These are phyloP conservation scores for Hemicordylus capensis DNA, from an alignment of 2,113 vertebrate species.

Conservation along the genomic window DNA sequence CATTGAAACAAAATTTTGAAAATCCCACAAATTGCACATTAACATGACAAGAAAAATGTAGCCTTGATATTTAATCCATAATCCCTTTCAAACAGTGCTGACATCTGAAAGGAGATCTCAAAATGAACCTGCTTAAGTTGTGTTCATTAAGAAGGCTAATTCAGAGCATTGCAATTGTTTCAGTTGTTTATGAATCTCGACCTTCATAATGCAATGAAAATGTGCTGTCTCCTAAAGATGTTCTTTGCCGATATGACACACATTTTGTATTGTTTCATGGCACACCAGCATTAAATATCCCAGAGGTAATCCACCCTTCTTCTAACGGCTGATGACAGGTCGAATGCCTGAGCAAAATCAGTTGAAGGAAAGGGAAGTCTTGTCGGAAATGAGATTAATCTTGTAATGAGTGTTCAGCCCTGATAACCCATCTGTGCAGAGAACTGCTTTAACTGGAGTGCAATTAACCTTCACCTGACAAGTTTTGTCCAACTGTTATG, in stretches of 20 bases:
- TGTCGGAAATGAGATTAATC: conserved; percentile 91
- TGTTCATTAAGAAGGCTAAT: conserved; percentile 24
- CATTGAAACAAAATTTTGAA: background rate
- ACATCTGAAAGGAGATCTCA: accelerated
- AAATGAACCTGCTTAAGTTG: background rate
- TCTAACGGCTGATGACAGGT: conserved; percentile 82
- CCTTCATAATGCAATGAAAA: conserved; percentile 65
- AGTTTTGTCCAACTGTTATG: conserved; percentile 80
- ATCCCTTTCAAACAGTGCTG: background rate
- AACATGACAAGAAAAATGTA: background rate
- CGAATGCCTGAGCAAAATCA: conserved; percentile 84
- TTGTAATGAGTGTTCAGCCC: conserved; percentile 86
- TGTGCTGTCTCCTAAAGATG: conserved; percentile 77
- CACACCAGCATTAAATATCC: conserved; percentile 68
- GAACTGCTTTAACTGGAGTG: conserved; percentile 80
- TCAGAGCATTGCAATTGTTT: conserved; percentile 55
- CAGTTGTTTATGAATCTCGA: conserved; percentile 71
- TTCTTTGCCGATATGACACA: conserved; percentile 77
- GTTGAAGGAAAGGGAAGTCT: conserved; percentile 89
- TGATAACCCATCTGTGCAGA: conserved; percentile 89
- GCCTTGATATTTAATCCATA: background rate
- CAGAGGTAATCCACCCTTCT: conserved; percentile 77
- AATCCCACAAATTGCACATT: background rate
- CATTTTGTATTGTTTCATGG: conserved; percentile 70
- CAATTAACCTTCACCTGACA: conserved; percentile 88